Evolutionary conservation across 2,888 invertebrate genomes (phyloP).

Genomic region (Diadromus collaris): DNA sequence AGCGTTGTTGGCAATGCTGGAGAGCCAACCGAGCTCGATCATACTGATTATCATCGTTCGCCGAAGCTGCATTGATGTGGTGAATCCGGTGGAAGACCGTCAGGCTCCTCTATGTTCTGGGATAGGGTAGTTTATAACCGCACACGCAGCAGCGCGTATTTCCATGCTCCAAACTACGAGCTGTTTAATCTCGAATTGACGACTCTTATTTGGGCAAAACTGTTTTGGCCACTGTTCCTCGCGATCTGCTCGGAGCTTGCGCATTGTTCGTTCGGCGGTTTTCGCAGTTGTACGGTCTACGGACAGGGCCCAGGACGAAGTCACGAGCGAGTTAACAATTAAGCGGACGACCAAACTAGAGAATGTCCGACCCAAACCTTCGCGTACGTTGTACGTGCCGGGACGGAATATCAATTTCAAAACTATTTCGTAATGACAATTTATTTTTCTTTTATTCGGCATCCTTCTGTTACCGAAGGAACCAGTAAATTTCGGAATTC

Average conservation of each 20-base stretch:
- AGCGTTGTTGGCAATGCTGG: not conserved
- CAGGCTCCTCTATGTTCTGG: not conserved
- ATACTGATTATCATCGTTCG: constrained; percentile 36
- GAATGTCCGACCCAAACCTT: not conserved
- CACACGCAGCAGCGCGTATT: constrained; percentile 18
- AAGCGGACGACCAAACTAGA: not conserved
- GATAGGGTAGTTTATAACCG: not conserved
- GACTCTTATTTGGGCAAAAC: constrained; percentile 18
- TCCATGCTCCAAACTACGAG: not conserved
- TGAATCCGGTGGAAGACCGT: constrained; percentile 26
- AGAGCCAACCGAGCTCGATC: constrained; percentile 4
- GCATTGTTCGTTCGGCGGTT: not conserved
- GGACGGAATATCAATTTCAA: constrained; percentile 3
- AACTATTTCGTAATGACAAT: not conserved
- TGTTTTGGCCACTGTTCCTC: not conserved
- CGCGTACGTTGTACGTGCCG: not conserved
- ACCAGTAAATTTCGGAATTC: not conserved
- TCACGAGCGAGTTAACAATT: not conserved
- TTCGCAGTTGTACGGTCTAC: not conserved
- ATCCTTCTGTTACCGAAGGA: not conserved
- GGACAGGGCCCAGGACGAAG: not conserved
- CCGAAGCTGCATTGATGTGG: constrained; percentile 41
- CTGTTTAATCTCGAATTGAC: constrained; percentile 24
- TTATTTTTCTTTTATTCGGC: not conserved
- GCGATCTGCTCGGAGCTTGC: not conserved